Conservation (phyloP, 2,888 invertebrate genomes). For the Acleris literana region DNA sequence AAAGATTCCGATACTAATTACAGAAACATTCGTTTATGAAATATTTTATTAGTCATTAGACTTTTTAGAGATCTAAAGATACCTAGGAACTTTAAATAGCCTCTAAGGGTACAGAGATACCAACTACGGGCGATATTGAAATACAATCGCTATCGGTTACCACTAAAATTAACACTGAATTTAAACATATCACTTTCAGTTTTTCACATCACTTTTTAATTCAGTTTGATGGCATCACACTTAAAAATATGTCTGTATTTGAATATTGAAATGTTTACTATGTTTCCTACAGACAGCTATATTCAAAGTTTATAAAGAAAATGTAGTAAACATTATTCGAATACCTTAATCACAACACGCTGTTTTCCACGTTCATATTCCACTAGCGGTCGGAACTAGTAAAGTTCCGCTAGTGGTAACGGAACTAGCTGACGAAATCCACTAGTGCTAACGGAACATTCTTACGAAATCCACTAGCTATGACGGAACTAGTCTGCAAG, state of each 20-base stretch:
- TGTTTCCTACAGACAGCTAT: conserved; percentile 21
- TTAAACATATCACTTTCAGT: conserved; percentile 26
- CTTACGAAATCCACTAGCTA: not conserved
- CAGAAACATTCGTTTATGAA: too few species aligned
- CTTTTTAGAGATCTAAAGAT: too few species aligned
- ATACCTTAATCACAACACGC: conserved; percentile 27
- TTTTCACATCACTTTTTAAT: conserved; percentile 26
- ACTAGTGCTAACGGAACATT: not conserved
- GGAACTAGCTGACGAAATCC: not conserved
- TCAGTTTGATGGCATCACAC: conserved; percentile 25
- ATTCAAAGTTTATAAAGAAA: conserved; percentile 1
- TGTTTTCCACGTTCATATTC: not conserved
- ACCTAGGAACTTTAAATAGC: conserved; percentile 25
- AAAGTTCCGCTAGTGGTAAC: not conserved
- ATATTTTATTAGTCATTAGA: too few species aligned
- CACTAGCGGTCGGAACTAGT: not conserved
- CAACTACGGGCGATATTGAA: conserved; percentile 15
- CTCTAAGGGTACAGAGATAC: conserved; percentile 20
- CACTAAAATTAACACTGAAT: conserved; percentile 22
- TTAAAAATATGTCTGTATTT: conserved; percentile 11
- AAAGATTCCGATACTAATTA: too few species aligned
- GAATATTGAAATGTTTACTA: conserved; percentile 17
- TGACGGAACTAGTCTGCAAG: not conserved
- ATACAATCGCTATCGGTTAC: not conserved
- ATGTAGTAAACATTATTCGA: conserved; percentile 9